Conservation (phyloP, 2,888 invertebrate species). For the Lampropteryx suffumata region DNA sequence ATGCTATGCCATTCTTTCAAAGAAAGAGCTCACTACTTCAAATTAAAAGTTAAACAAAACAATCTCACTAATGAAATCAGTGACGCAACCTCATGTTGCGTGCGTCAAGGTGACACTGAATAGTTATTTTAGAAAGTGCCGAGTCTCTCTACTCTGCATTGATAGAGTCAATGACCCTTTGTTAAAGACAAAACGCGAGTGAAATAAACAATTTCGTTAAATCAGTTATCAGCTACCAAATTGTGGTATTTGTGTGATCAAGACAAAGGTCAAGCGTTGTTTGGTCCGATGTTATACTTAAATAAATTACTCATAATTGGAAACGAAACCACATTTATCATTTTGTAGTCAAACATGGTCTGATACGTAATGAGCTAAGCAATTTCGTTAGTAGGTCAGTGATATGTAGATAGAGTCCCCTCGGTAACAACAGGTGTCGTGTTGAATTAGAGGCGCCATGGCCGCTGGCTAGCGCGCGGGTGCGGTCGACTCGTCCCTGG, state of each 20-base stretch:
- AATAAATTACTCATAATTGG: slow-evolving; percentile 15
- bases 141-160: slow-evolving; percentile 58
- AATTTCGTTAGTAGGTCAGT: slow-evolving; percentile 71
- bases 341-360: slow-evolving; percentile 30
- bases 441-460: slow-evolving; percentile 35
- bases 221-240: slow-evolving; percentile 15
- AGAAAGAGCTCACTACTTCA: slow-evolving; percentile 14
- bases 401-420: slow-evolving; percentile 48
- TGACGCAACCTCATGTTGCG: slow-evolving; percentile 68
- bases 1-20: slow-evolving; percentile 3
- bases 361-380: slow-evolving; percentile 50
- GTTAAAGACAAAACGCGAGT: slow-evolving; percentile 30
- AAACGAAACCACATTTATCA: slow-evolving; percentile 13
- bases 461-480: slow-evolving; percentile 17
- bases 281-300: slow-evolving; percentile 16
- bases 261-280: slow-evolving; percentile 25
- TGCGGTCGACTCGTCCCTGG: slow-evolving; percentile 40
- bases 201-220: slow-evolving; percentile 23
- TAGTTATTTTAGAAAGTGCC: slow-evolving; percentile 78
- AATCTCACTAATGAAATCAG: slow-evolving; percentile 48
- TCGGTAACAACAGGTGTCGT: slow-evolving; percentile 48
- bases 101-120: slow-evolving; percentile 73
- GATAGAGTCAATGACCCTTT: slow-evolving; percentile 63
- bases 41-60: slow-evolving; percentile 35
- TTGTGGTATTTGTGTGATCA: slow-evolving; percentile 7